Evolutionary conservation across 2,113 vertebrate genomes (phyloP).

Genomic region (Cacatua alba): DNA sequence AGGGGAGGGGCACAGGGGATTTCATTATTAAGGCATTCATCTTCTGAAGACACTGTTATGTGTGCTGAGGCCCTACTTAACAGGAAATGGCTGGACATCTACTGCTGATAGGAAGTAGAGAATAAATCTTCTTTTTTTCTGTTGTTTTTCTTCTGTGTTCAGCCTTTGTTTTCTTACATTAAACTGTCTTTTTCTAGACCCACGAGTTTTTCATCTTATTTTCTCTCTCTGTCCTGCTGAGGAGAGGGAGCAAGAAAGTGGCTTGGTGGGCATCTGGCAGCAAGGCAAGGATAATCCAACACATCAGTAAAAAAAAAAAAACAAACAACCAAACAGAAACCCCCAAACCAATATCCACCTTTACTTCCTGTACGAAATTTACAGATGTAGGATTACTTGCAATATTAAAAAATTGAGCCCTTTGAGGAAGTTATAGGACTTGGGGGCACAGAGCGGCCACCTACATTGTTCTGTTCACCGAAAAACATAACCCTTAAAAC

Average conservation of each 20-base stretch:
- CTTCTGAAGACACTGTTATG: background rate
- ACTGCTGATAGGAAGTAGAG: background rate
- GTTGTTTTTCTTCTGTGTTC: background rate
- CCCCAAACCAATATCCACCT: background rate
- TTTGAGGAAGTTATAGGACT: background rate
- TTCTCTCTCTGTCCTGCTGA: background rate
- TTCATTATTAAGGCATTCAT: background rate
- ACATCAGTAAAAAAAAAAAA: background rate
- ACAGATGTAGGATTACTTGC: background rate
- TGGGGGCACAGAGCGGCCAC: background rate
- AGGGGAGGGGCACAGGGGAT: background rate
- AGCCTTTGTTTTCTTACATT: background rate
- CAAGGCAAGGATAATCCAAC: background rate
- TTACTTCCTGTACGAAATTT: background rate
- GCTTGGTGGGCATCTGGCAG: background rate
- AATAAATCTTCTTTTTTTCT: background rate
- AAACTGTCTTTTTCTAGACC: background rate
- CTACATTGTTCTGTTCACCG: background rate
- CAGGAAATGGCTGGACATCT: background rate
- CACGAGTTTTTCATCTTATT: background rate
- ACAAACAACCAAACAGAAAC: rapidly evolving
- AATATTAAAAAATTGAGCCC: background rate
- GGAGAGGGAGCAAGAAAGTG: background rate
- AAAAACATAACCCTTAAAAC: background rate
- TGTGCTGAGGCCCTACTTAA: background rate